These are phyloP conservation scores for Ophiothrix spiculata DNA, from an alignment of 35 echinoderm and acorn worm species.

Conservation along the genomic window DNA sequence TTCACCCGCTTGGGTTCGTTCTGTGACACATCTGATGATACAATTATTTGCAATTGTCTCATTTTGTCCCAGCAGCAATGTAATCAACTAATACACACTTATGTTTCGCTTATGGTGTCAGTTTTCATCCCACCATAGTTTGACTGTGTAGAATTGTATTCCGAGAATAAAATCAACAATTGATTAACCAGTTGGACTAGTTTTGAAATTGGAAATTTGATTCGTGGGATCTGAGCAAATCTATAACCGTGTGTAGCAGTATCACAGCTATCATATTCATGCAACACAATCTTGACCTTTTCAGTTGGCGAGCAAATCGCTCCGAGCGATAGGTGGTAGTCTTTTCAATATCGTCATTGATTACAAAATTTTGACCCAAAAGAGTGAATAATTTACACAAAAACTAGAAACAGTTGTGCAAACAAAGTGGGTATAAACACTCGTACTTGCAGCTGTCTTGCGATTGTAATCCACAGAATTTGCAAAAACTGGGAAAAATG, in stretches of 20 bases:
- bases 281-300: neutral
- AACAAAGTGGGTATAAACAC: neutral
- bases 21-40: neutral
- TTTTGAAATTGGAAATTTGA: slow-evolving; percentile 8
- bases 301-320: neutral
- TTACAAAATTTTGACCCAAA: slow-evolving; percentile 9
- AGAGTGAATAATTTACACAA: slow-evolving; percentile 4
- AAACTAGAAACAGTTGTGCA: slow-evolving; percentile 15
- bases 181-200: slow-evolving; percentile 3
- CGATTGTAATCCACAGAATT: too few relatives aligned
- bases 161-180: slow-evolving; percentile 17
- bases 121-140: neutral
- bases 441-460: neutral
- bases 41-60: neutral
- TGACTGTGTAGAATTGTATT: neutral
- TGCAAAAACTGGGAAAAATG: neutral
- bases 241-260: neutral
- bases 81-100: neutral
- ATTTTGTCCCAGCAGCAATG: neutral
- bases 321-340: neutral
- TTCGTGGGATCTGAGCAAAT: neutral
- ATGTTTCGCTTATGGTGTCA: neutral
- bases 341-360: slow-evolving; percentile 3
- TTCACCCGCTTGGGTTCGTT: too few relatives aligned
- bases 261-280: neutral